These are phyloP conservation scores for Oriolus oriolus DNA, from an alignment of 2,113 vertebrate species.

Conservation along the genomic window DNA sequence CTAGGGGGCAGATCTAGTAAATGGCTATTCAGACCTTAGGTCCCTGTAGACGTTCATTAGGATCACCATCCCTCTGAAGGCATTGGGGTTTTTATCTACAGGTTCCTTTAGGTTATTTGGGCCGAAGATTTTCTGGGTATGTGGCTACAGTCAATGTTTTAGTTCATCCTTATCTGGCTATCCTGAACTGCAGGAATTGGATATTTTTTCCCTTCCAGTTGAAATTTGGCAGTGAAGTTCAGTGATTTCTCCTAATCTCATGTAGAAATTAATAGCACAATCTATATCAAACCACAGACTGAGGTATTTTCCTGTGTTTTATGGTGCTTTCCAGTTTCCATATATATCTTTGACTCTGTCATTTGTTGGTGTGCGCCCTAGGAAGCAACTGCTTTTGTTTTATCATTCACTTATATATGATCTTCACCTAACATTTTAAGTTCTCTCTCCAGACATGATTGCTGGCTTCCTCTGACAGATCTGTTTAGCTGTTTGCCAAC, in stretches of 20 bases:
- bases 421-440: not conserved
- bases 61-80: not conserved
- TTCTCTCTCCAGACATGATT: not conserved
- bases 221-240: not conserved
- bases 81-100: not conserved
- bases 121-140: not conserved
- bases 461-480: not conserved
- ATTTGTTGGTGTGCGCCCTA: not conserved
- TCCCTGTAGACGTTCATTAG: not conserved
- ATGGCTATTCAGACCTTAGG: not conserved
- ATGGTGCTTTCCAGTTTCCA: not conserved
- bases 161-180: not conserved
- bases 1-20: not conserved
- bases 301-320: not conserved
- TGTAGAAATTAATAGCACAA: not conserved
- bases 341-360: not conserved
- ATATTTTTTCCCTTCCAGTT: not conserved
- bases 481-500: not conserved
- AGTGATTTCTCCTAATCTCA: not conserved
- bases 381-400: not conserved
- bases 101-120: not conserved
- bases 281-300: not conserved
- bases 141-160: not conserved
- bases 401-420: not conserved
- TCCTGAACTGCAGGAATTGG: not conserved